Evolutionary conservation across 2,888 invertebrate genomes (phyloP), one percentile per base, ranked within the genome.

Genomic region (Brenthis daphne): DNA sequence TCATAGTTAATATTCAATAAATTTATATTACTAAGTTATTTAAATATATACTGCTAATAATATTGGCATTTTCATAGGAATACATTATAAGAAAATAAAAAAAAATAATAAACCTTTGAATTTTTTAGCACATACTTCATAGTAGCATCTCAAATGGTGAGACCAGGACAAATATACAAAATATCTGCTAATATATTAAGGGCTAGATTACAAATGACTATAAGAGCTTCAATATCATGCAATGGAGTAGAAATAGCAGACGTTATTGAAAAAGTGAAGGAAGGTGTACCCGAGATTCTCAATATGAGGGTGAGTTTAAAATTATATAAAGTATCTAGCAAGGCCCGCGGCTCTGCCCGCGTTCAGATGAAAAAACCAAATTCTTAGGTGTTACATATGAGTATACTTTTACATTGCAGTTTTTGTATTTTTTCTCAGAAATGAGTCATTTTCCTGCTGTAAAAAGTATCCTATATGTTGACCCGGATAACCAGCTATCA

Each of bases 191-290:
- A 96, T 66, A 96, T 99, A 50, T 90, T 98, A 47, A 94, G 95
- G 81, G 95, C 97, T 8, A 95, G 95, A 64, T 93, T 96, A 71
- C 96, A 97, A 48, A 95, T 99, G 84, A 96, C 96, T 1, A 96
- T 99, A 1, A 94, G 97, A 72, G 96, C 98, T 0, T 97, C 98
- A 64, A 97, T 99, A 74, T 96, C 97, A 73, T 95, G 97, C 77
- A 96, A 98, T 82, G 97, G 97, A 1, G 97, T 98, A 0, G 98
- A 98, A 86, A 95, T 98, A 74, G 95, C 96, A n/a, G 95, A 96
- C 24, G 96, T 97, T 74, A 94, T 94, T 71, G 95, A 97, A 82
- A 94, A 95, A 72, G 96, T 98, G 0, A 97, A 97, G 78, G 96
- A 97, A 77, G 97, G 97, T 54, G 96, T 98, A 55, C 96, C 97